Evolutionary conservation across 2,113 vertebrate species (phyloP).

Genomic region (Bubo bubo): DNA sequence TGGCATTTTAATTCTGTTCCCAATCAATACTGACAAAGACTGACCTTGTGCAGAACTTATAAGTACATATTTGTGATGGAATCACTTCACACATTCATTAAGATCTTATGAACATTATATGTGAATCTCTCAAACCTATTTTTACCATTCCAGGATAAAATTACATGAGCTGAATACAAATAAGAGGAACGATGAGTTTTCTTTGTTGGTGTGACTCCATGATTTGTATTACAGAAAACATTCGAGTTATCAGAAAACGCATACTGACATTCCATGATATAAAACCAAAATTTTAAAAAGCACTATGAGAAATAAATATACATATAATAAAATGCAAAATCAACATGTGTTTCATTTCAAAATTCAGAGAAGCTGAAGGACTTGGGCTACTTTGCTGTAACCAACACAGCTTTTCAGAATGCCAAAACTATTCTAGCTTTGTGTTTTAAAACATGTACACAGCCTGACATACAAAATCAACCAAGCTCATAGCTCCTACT

Average conservation of each 20-base stretch:
- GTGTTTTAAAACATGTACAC: neutral
- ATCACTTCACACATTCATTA: conserved; percentile 39
- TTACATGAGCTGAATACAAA: conserved; percentile 4
- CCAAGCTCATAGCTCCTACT: neutral
- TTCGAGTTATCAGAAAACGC: neutral
- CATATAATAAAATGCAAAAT: neutral
- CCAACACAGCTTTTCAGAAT: neutral
- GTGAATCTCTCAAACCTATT: conserved; percentile 41
- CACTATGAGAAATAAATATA: neutral
- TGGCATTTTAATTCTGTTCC: conserved; percentile 62
- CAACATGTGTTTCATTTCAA: neutral
- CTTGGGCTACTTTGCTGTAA: neutral
- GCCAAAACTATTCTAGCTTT: neutral
- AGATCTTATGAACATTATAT: conserved; percentile 26
- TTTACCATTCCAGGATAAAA: neutral
- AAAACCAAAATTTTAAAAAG: neutral
- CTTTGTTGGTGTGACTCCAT: neutral
- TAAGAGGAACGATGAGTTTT: conserved; percentile 1
- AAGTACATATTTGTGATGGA: conserved; percentile 39
- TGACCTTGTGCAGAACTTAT: conserved; percentile 56
- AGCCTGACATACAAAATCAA: neutral
- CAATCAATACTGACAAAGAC: conserved; percentile 52
- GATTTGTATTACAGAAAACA: neutral
- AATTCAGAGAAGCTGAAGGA: neutral
- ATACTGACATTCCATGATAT: neutral